These are phyloP conservation scores for Phyllotreta striolata DNA, from an alignment of 2,888 invertebrate genomes.

Conservation along the genomic window DNA sequence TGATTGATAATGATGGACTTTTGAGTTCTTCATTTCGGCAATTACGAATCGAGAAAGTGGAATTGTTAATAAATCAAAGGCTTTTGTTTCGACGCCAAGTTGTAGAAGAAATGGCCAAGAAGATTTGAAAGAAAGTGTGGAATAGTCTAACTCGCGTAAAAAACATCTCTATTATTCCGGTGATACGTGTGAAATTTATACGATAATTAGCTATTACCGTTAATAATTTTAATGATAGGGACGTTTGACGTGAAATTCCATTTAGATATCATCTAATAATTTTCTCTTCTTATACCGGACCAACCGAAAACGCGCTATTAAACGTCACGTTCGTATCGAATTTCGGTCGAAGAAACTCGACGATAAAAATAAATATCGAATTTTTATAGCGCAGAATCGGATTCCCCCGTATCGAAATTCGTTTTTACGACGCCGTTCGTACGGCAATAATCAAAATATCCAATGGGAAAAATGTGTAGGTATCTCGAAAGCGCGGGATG, in stretches of 20 bases:
- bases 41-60: constrained; percentile 21
- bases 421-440: constrained; percentile 20
- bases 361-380: constrained; percentile 20
- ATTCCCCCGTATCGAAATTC: constrained; percentile 19
- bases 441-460: constrained; percentile 26
- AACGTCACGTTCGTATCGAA: constrained; percentile 9
- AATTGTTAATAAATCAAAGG: constrained; percentile 20
- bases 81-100: constrained; percentile 13
- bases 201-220: neutral
- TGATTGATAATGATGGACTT: constrained; percentile 28
- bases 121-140: constrained; percentile 5
- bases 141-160: neutral
- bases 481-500: constrained; percentile 23
- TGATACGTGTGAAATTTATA: neutral
- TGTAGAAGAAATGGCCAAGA: neutral
- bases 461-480: constrained; percentile 18
- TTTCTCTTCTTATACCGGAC: too few species aligned
- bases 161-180: constrained; percentile 13
- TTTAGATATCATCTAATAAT: constrained; percentile 7
- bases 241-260: neutral
- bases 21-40: constrained; percentile 23
- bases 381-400: constrained; percentile 18
- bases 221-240: neutral
- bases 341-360: constrained; percentile 10
- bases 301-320: neutral